A percentile compares a stretch with the other conserved stretches of the same genome.
phyloP scores from a whole-genome alignment of 2,888 invertebrate genomes.

The Andrena bicolor region DNA sequence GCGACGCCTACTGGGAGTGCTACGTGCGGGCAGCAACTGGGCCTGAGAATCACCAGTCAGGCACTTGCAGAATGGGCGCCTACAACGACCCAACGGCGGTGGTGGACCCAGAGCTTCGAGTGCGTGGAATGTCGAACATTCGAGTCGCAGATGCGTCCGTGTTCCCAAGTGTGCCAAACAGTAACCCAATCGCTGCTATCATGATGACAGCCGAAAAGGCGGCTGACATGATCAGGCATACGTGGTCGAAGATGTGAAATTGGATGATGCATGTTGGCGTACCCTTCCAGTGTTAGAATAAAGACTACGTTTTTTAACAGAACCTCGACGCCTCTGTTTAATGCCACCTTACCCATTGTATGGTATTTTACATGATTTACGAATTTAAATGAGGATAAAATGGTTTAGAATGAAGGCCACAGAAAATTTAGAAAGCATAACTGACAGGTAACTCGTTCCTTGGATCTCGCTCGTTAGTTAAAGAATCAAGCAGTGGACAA shows the following conservation, averaged over 20 bases:
- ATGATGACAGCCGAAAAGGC: slow-evolving; percentile 92
- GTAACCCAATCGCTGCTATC: slow-evolving; percentile 89
- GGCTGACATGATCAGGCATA: slow-evolving; percentile 85
- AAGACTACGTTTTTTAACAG: slow-evolving; percentile 6
- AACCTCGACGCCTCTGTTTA: background rate
- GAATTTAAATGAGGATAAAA: no score
- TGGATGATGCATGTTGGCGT: background rate
- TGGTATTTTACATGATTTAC: background rate
- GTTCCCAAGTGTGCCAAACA: slow-evolving; percentile 88
- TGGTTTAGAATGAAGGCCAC: no score
- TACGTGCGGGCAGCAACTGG: slow-evolving; percentile 87
- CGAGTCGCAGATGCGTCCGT: slow-evolving; percentile 90
- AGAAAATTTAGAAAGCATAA: no score
- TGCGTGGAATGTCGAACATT: slow-evolving; percentile 87
- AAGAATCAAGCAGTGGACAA: no score
- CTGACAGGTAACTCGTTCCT: no score
- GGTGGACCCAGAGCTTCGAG: slow-evolving; percentile 87
- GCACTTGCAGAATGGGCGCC: slow-evolving; percentile 88
- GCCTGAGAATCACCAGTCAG: slow-evolving; percentile 89
- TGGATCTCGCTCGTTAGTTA: no score
- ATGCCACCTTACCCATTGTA: background rate
- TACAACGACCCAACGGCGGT: slow-evolving; percentile 86
- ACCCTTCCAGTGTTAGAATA: slow-evolving; percentile 11
- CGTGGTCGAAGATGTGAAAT: slow-evolving; percentile 45
- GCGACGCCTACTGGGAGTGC: slow-evolving; percentile 90